Evolutionary conservation across 2,113 vertebrate genomes (phyloP).

Genomic region (Geococcyx californianus): DNA sequence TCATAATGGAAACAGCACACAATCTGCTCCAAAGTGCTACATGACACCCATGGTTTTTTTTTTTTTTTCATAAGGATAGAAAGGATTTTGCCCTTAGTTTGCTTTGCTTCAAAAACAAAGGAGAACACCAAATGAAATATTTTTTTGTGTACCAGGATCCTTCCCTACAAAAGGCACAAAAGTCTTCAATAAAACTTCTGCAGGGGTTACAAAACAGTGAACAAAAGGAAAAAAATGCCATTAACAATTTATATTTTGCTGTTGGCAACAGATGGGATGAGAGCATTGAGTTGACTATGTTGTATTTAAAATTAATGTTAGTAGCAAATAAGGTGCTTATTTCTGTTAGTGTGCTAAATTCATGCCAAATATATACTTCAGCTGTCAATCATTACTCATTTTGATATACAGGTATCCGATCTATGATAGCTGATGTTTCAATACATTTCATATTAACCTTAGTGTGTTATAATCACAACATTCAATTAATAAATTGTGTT

Average conservation of each 20-base stretch:
- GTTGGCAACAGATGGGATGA: slow-evolving; percentile 30
- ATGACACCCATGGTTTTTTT: neutral
- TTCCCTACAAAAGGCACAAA: neutral
- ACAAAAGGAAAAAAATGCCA: neutral
- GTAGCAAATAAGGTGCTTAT: neutral
- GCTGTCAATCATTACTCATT: neutral
- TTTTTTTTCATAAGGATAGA: neutral
- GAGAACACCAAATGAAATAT: neutral
- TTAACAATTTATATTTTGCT: slow-evolving; percentile 54
- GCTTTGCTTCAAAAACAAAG: neutral
- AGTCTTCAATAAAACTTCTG: slow-evolving; percentile 8
- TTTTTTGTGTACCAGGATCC: neutral
- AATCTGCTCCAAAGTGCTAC: neutral
- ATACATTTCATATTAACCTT: neutral
- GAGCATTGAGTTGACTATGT: slow-evolving; percentile 3
- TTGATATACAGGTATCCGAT: neutral
- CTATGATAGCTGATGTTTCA: neutral
- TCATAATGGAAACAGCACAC: neutral
- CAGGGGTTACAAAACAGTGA: neutral
- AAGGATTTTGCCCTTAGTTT: neutral
- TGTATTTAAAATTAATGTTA: slow-evolving; percentile 40
- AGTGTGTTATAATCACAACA: neutral
- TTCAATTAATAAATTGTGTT: neutral
- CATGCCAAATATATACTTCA: neutral
- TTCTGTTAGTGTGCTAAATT: slow-evolving; percentile 13